Evolutionary conservation across 2,888 invertebrate species (phyloP), one percentile per base, ranked within the genome.

Genomic region (Trisateles emortualis): DNA sequence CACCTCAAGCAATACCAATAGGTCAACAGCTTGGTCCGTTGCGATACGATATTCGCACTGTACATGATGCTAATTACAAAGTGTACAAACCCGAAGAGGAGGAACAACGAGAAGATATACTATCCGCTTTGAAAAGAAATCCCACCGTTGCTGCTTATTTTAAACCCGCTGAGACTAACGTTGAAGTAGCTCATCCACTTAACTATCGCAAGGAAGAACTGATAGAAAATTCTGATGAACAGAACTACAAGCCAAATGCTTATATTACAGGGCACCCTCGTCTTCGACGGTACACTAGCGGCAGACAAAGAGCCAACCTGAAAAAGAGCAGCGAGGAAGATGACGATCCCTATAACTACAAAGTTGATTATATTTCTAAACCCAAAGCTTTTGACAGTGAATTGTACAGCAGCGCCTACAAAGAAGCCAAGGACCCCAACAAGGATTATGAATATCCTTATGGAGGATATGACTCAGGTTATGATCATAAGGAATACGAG

Each of bases 281-380:
- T 79, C 86, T 88, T 77, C 88, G 91, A 68, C 86, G 94, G 64
- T 94, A 93, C 74, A 84, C 90, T 68, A 86, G 88, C 81, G 91
- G 88, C 78, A 89, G 86, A 65, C 85, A 83, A 78, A 79, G 84
- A 53, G 85, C 87, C 72, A 87, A 84, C 57, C 66, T 84, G 60
- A 89, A 82, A 71, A 86, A 84, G 69, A 79, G 69, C 64, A 81
- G 80, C 61, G 81, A 85, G 26, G 91, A 85, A 50, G 87, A 85
- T 22, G 90, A 92, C 19, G 90, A 90, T 68, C 94, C 94, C 22
- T 95, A 94, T 72, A 88, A 93, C 69, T 93, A 92, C 68, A 89
- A 92, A 68, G 88, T 88, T 35, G 86, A 93, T 29, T 92, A 93
- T 61, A 77, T 87, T 70, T 89, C 91, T 1, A 88, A 88, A 74